Base-by-base conservation (phyloP, 2,888 invertebrate genomes). In the Orthosia incerta region DNA sequence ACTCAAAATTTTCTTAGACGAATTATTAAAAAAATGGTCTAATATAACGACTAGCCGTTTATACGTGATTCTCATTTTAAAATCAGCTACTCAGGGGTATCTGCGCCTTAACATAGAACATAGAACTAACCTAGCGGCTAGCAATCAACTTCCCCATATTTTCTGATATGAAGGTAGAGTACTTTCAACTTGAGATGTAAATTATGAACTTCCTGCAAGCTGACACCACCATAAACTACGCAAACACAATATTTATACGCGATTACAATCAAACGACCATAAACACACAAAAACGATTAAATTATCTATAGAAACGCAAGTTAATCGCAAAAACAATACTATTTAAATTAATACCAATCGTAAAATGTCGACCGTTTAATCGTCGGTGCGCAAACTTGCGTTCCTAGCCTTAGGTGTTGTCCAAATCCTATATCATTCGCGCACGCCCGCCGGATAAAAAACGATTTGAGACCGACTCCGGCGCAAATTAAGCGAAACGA, bases 331-430 rank as follows among this genome's bases (percentile, higher is more conserved):
- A 74, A 74, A 82, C 79, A 82, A 82, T 78, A 70, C 74, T 67
- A 82, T 79, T 82, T 61, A 75, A 79, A 82, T 78, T 80, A 80
- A 86, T 79, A 74, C 71, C 74, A 70, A 81, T 82, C 71, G 57
- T 79, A 83, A 86, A 83, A 80, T 83, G 81, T 74, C 62, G 66
- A 63, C 55, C 64, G 53, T 83, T 85, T 82, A 82, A 85, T 83
- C 71, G 81, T 50, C 66, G 13, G 50, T 55, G 72, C 66, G 74
- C 65, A 48, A 45, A 45, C 20, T 60, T 60, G 60, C 20, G 60
- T 20, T 20, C 13, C 71, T 86, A 82, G 85, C 86, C 86, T 83
- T 57, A 83, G 85, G 86, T 82, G 85, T 67, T 79, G 68, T 86
- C 76, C 72, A 65, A 83, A 76, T 76, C 80, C 76, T 86, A 76